A percentile compares a stretch with the other conserved stretches of the same genome.
Evolutionary conservation across 2,888 invertebrate species (phyloP).

Genomic region (Idaea biselata): DNA sequence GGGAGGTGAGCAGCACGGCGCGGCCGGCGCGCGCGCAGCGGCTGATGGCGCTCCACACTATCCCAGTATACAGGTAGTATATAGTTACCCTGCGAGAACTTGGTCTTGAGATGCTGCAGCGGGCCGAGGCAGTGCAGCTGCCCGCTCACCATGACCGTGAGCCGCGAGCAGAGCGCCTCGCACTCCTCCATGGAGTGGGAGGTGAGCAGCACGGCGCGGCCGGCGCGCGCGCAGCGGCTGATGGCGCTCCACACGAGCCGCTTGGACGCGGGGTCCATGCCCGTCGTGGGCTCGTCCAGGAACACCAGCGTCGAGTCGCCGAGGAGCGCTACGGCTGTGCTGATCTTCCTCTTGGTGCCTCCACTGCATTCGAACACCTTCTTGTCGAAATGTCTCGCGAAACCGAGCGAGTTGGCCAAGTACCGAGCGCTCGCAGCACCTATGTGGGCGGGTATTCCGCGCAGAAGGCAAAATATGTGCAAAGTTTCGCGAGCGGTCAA

Average conservation of each 20-base stretch:
- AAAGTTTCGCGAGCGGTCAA: conserved; percentile 86
- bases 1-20: conserved; percentile 58
- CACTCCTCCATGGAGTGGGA: conserved; percentile 88
- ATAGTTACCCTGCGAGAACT: conserved; percentile 82
- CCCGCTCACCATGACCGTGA: conserved; percentile 90
- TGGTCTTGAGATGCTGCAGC: conserved; percentile 81
- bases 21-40: too few species aligned
- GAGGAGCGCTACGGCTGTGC: conserved; percentile 85
- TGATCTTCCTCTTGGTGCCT: conserved; percentile 89
- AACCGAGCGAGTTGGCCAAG: conserved; percentile 80
- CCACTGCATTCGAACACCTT: conserved; percentile 83
- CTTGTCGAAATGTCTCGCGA: conserved; percentile 82
- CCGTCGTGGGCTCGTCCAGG: conserved; percentile 85
- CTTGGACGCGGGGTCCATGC: conserved; percentile 91
- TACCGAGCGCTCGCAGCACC: conserved; percentile 66
- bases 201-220: conserved; percentile 87
- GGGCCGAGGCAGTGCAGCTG: conserved; percentile 86
- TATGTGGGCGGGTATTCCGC: conserved; percentile 78
- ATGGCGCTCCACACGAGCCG: conserved; percentile 90
- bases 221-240: conserved; percentile 74
- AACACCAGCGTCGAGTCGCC: conserved; percentile 85
- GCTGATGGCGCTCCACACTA: background rate
- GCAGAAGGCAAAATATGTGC: conserved; percentile 83
- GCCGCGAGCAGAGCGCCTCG: conserved; percentile 88
- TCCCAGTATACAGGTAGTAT: background rate